Evolutionary conservation across 1,140 invertebrate genomes (phyloP).

Genomic region (Steinernema khuongi): DNA sequence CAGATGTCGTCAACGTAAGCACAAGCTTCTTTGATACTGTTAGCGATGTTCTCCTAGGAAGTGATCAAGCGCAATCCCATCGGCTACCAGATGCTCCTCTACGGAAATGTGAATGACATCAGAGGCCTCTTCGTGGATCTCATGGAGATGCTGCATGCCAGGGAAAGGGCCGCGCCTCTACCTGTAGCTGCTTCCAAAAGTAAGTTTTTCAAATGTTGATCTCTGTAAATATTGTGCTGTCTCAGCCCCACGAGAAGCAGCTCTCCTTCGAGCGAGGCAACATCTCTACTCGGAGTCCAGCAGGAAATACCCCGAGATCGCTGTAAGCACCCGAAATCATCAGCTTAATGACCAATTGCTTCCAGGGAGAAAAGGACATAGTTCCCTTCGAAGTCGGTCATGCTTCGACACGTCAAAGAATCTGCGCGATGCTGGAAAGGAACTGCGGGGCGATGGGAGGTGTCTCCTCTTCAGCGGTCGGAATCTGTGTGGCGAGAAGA

Average conservation of each 20-base stretch:
- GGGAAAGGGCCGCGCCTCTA: not conserved
- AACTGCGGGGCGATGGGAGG: not conserved
- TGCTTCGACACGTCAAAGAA: not conserved
- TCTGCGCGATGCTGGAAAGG: not conserved
- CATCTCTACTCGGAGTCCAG: not conserved
- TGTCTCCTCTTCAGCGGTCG: not conserved
- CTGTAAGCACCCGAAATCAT: too few species aligned
- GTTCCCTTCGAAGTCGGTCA: not conserved
- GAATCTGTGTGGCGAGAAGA: not conserved
- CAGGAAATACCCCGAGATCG: not conserved
- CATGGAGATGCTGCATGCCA: not conserved
- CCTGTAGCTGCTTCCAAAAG: not conserved
- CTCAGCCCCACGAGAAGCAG: not conserved
- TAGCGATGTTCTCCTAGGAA: not conserved
- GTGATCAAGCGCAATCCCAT: not conserved
- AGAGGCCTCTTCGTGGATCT: not conserved
- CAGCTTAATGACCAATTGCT: not conserved
- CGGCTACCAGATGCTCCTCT: conserved; percentile 8
- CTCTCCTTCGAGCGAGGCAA: not conserved
- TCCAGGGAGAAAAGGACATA: not conserved
- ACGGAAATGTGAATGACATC: not conserved
- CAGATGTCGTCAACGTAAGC: not conserved
- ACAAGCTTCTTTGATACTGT: not conserved
- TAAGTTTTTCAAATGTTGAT: not conserved
- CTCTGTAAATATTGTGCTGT: not conserved